Conservation (phyloP, 2,797 vertebrate species). For the Clamator glandarius region DNA sequence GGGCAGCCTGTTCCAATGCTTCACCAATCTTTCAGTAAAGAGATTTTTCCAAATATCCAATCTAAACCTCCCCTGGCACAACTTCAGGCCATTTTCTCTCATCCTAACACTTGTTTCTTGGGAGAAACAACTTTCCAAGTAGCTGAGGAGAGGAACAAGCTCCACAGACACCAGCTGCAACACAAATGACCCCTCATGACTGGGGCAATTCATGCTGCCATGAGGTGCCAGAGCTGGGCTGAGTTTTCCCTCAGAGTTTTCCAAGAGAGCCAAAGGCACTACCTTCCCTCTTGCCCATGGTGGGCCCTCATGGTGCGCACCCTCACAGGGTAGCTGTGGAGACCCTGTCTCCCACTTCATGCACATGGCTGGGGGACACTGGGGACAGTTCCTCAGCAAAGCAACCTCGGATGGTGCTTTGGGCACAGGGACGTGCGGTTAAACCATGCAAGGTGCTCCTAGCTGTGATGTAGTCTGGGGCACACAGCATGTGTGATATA, state of each 20-base stretch:
- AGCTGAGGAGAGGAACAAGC: not conserved
- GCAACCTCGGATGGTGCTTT: not conserved
- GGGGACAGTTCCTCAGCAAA: not conserved
- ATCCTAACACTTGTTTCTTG: too few relatives aligned
- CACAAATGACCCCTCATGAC: fast-evolving
- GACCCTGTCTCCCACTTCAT: not conserved
- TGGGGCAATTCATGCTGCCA: fast-evolving
- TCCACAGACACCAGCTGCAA: not conserved
- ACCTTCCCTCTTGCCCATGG: too few relatives aligned
- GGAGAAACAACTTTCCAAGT: not conserved
- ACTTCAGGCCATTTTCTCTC: too few relatives aligned
- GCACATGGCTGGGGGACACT: not conserved
- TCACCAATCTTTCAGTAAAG: too few relatives aligned
- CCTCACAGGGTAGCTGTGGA: not conserved
- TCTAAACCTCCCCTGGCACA: too few relatives aligned
- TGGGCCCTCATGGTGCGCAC: fast-evolving
- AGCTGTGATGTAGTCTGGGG: too few relatives aligned
- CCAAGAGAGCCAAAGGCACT: not conserved
- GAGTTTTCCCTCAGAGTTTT: not conserved
- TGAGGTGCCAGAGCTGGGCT: not conserved
- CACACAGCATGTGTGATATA: too few relatives aligned
- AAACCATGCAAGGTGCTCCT: not conserved
- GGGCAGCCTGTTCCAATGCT: too few relatives aligned
- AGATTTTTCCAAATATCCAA: too few relatives aligned
- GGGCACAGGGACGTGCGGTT: too few relatives aligned